phyloP scores from a whole-genome alignment of 2,888 invertebrate species.

The Mimas tiliae region DNA sequence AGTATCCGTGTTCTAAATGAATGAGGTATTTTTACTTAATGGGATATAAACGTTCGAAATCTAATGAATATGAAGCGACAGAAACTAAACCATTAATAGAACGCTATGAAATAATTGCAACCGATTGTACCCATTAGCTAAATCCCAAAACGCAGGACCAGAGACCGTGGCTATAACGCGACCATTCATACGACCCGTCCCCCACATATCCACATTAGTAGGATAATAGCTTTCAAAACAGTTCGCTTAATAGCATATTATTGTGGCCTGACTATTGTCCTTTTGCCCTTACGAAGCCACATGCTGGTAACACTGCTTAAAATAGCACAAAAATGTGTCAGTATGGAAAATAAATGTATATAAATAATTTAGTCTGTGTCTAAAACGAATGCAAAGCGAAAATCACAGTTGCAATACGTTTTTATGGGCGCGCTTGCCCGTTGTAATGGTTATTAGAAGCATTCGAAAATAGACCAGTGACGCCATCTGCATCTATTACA shows the following conservation, averaged over 20 bases:
- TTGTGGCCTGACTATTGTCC: constrained; percentile 58
- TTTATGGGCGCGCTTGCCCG: constrained; percentile 67
- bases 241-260: constrained; percentile 62
- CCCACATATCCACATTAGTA: constrained; percentile 54
- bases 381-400: constrained; percentile 44
- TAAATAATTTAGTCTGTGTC: constrained; percentile 22
- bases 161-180: constrained; percentile 35
- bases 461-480: constrained; percentile 47
- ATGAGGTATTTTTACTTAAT: too few species aligned
- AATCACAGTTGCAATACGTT: constrained; percentile 69
- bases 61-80: background rate
- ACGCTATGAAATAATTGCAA: constrained; percentile 29
- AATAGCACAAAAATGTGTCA: background rate
- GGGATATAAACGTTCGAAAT: too few species aligned
- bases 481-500: constrained; percentile 42
- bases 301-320: constrained; percentile 21
- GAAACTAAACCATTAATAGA: background rate
- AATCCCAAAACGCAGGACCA: constrained; percentile 33
- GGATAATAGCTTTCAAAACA: constrained; percentile 61
- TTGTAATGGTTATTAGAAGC: constrained; percentile 69
- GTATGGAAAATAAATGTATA: background rate
- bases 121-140: constrained; percentile 38
- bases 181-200: constrained; percentile 46
- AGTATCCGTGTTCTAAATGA: too few species aligned
- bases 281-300: constrained; percentile 37